Base-by-base conservation (phyloP, 1,140 invertebrate genomes). In the Pseudomyrmex pallidus region DNA sequence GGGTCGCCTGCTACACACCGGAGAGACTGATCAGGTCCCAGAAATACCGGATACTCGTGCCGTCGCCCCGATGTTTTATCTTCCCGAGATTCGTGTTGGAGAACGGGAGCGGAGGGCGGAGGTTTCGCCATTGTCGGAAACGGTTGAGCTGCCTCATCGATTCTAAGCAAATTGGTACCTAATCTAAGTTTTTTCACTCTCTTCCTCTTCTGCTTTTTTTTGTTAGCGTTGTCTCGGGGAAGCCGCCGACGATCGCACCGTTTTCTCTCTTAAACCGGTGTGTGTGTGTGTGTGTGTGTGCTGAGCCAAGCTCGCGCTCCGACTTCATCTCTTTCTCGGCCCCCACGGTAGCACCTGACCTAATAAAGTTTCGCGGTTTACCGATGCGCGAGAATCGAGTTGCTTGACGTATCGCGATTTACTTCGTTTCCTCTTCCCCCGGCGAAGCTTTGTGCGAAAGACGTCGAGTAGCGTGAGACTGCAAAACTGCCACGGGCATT, bases 11-110 rank as follows among this genome's bases (percentile, higher is more conserved):
- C 72, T 93, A 94, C 68, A 94, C 91, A 0, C 93, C 93, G 9
- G 93, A 93, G 73, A 91, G 92, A 57, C 74, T 93, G 72, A 89
- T 94, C 44, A 90, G 89, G 70, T 87, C 84, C 56, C 88, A 91
- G 10, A 88, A 92, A 54, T 94, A 92, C 62, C 87, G 90, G 57
- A 93, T 93, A 85, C 82, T 92, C 61, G 83, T 87, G 8, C 92
- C 92, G 2, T 91, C 91, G 8, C 87, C 92, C 7, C 90, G 86
- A 22, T 89, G 82, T 62, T 83, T 90, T 5, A 84, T 88, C 22
- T 70, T 70, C 48, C 85, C 78, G 46, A 88, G 68, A 46, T 9
- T 74, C 48, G 13, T 13, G 48, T 0, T 35, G 35, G 82, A 77
- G 35, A 68, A 83, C 9, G 83, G 80, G 54, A 85, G 57, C 67